Evolutionary conservation across 2,113 vertebrate species (phyloP).

Genomic region (Panthera tigris): DNA sequence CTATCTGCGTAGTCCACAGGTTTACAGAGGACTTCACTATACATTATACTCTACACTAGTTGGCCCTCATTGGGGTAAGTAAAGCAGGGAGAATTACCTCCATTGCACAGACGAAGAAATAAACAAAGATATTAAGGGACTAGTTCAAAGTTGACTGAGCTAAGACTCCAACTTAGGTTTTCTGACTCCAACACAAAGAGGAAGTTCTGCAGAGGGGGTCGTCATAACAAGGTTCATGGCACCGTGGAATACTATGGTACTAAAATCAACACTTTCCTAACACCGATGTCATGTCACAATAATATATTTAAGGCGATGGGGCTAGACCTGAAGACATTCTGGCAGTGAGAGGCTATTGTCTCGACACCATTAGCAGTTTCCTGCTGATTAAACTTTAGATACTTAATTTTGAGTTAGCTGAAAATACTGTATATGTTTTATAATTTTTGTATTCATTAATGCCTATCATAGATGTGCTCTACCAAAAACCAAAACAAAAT

Average conservation of each 20-base stretch:
- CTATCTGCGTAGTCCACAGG: background rate
- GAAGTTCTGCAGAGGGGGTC: background rate
- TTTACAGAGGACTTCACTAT: background rate
- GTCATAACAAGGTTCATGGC: background rate
- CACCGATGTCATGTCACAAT: background rate
- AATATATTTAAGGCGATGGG: background rate
- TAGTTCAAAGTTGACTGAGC: background rate
- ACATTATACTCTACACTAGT: background rate
- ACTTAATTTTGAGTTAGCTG: background rate
- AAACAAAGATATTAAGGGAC: slow-evolving; percentile 12
- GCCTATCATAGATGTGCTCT: background rate
- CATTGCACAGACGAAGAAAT: slow-evolving; percentile 37
- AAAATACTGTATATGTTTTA: background rate
- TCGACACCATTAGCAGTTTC: background rate
- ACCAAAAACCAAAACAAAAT: background rate
- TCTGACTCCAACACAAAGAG: background rate
- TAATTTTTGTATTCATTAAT: slow-evolving; percentile 15
- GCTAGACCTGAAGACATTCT: background rate
- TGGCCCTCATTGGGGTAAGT: background rate
- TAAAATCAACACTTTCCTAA: background rate
- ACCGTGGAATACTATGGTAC: background rate
- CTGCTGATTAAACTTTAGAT: slow-evolving; percentile 22
- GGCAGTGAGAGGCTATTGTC: background rate
- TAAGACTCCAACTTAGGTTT: slow-evolving; percentile 6
- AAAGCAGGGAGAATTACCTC: background rate